A percentile compares a stretch with the other conserved stretches of the same genome.
Evolutionary conservation across 2,797 vertebrate species (phyloP).

Genomic region (Sandelia bainsii): DNA sequence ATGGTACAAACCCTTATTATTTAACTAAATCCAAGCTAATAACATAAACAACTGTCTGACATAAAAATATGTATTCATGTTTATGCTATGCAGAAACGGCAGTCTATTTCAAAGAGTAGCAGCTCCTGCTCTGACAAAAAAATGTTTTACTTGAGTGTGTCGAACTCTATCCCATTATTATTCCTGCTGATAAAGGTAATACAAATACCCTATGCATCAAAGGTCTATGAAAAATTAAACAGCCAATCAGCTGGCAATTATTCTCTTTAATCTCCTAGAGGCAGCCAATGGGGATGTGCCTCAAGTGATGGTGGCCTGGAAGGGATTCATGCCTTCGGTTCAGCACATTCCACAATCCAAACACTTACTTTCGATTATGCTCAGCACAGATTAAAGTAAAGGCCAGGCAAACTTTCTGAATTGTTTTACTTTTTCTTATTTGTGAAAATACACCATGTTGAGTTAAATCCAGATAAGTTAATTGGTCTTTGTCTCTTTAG

Average conservation of each 20-base stretch:
- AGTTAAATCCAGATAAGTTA: slow-evolving; percentile 55
- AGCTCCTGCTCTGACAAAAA: slow-evolving; percentile 46
- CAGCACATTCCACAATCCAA: slow-evolving; percentile 77
- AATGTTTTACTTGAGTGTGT: slow-evolving; percentile 72
- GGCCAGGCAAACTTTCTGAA: slow-evolving; percentile 71
- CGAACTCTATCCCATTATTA: slow-evolving; percentile 78
- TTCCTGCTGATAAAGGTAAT: slow-evolving; percentile 81
- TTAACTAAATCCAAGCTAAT: no score
- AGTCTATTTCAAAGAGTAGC: slow-evolving; percentile 8
- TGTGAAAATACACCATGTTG: slow-evolving; percentile 52
- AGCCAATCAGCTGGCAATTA: slow-evolving; percentile 89
- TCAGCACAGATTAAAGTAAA: slow-evolving; percentile 80
- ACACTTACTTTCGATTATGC: slow-evolving; percentile 82
- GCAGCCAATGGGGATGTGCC: slow-evolving; percentile 86
- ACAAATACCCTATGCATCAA: slow-evolving; percentile 81
- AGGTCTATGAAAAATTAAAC: slow-evolving; percentile 86
- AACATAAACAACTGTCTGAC: not conserved
- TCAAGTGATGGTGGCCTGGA: slow-evolving; percentile 76
- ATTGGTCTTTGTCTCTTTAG: slow-evolving; percentile 46
- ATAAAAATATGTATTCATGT: not conserved
- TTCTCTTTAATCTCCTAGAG: slow-evolving; percentile 88
- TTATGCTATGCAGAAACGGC: not conserved
- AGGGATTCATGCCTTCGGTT: slow-evolving; percentile 74
- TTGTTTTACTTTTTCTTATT: slow-evolving; percentile 55
- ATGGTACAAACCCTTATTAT: no score